Evolutionary conservation across 2,797 vertebrate genomes (phyloP).

Genomic region (Zenarchopterus dispar): DNA sequence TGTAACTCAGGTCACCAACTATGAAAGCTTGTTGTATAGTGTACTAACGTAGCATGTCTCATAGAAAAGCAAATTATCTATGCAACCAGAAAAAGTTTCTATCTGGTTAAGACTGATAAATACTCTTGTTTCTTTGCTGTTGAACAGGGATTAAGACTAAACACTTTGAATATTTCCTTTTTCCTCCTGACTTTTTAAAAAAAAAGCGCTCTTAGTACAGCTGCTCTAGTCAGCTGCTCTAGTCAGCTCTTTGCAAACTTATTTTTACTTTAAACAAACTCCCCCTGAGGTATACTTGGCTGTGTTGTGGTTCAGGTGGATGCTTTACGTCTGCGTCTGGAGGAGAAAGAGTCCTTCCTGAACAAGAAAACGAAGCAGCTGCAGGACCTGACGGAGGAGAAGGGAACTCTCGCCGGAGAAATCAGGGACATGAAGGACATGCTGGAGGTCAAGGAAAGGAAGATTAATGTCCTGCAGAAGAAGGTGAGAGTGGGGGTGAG

Average conservation of each 20-base stretch:
- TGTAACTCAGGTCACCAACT: too few species aligned
- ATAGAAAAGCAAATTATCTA: too few species aligned
- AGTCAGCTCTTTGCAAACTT: neutral
- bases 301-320: constrained; percentile 86
- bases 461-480: constrained; percentile 98
- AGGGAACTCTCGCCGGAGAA: constrained; percentile 95
- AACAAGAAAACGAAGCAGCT: constrained; percentile 99
- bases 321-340: constrained; percentile 93
- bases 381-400: constrained; percentile 98
- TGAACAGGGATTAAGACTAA: neutral
- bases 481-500: constrained; percentile 83
- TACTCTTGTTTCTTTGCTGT: too few species aligned
- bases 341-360: constrained; percentile 98
- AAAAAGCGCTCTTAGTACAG: constrained; percentile 1
- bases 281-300: constrained; percentile 1
- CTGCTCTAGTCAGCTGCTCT: too few species aligned
- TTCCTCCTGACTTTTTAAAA: neutral
- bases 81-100: too few species aligned
- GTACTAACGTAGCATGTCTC: too few species aligned
- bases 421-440: constrained; percentile 99
- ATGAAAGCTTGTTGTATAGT: too few species aligned
- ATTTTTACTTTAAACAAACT: constrained; percentile 9
- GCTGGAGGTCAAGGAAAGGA: constrained; percentile 98
- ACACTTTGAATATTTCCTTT: neutral
- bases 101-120: too few species aligned